These are phyloP conservation scores for Volucella zonaria DNA, from an alignment of 2,888 invertebrate genomes.

Conservation along the genomic window DNA sequence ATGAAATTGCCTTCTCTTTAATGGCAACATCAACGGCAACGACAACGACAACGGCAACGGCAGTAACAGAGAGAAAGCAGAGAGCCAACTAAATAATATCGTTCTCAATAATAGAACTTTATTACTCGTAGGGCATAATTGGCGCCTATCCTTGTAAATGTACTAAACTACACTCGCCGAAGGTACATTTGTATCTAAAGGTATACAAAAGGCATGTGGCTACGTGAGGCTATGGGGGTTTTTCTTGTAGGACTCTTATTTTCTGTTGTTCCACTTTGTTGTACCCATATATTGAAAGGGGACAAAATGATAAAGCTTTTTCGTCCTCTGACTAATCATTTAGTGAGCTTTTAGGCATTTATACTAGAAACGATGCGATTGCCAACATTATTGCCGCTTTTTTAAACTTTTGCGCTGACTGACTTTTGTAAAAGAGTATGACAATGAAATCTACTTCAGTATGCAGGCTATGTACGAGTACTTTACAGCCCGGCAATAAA, in stretches of 20 bases:
- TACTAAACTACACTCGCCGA: conserved; percentile 60
- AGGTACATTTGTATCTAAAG: conserved; percentile 39
- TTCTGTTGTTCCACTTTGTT: neutral
- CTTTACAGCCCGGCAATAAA: neutral
- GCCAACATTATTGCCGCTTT: no score
- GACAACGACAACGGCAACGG: conserved; percentile 4
- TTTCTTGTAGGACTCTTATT: conserved; percentile 7
- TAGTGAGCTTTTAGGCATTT: no score
- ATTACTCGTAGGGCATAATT: conserved; percentile 67
- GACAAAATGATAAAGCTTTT: conserved; percentile 32
- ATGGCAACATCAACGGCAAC: conserved; percentile 8
- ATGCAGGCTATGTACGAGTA: no score
- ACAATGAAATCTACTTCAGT: no score
- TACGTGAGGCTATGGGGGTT: conserved; percentile 7
- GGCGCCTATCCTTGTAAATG: conserved; percentile 64
- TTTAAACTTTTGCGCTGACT: no score
- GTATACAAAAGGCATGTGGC: conserved; percentile 36
- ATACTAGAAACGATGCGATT: no score
- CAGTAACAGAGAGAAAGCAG: conserved; percentile 13
- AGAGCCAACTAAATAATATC: conserved; percentile 64
- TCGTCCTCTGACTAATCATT: neutral
- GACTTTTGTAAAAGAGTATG: no score
- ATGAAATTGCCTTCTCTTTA: conserved; percentile 66
- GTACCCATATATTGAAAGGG: conserved; percentile 19
- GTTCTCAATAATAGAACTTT: conserved; percentile 70